A percentile compares a stretch with the other conserved stretches of the same genome.
These are phyloP conservation scores for Lasioglossum oenotherae DNA, from an alignment of 2,888 invertebrate genomes.

Conservation along the genomic window DNA sequence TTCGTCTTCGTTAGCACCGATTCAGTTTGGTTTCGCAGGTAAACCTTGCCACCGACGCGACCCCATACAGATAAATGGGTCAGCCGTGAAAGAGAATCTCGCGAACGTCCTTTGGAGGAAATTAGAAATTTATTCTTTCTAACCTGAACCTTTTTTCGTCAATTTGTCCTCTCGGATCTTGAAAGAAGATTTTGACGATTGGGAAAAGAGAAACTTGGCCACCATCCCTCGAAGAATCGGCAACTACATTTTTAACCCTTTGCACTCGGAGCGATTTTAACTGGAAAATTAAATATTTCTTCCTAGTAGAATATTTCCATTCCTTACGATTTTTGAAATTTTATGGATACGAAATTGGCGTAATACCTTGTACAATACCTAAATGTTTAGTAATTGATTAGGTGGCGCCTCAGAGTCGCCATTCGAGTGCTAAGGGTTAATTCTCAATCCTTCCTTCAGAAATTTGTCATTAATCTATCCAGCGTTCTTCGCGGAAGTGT, in stretches of 20 bases:
- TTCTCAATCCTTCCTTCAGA: background rate
- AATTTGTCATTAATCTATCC: background rate
- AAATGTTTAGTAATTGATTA: no score
- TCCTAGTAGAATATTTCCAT: no score
- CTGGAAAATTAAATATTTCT: no score
- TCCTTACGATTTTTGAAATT: no score
- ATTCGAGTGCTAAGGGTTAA: background rate
- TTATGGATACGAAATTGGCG: no score
- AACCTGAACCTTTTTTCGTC: no score
- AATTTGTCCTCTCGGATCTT: background rate
- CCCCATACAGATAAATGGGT: background rate
- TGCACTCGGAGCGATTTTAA: no score
- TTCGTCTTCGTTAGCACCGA: constrained; percentile 34
- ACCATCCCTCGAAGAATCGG: background rate
- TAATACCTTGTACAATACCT: no score
- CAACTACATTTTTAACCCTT: background rate
- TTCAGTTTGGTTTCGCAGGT: background rate
- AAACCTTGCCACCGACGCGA: background rate
- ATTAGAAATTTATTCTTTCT: background rate
- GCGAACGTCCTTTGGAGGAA: background rate
- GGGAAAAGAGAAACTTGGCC: background rate
- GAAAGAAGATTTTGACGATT: background rate
- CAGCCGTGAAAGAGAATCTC: background rate
- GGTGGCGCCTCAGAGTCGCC: no score
- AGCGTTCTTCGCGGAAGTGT: background rate